Conservation (phyloP, 2,113 vertebrate species). For the Oenanthe oenanthe region DNA sequence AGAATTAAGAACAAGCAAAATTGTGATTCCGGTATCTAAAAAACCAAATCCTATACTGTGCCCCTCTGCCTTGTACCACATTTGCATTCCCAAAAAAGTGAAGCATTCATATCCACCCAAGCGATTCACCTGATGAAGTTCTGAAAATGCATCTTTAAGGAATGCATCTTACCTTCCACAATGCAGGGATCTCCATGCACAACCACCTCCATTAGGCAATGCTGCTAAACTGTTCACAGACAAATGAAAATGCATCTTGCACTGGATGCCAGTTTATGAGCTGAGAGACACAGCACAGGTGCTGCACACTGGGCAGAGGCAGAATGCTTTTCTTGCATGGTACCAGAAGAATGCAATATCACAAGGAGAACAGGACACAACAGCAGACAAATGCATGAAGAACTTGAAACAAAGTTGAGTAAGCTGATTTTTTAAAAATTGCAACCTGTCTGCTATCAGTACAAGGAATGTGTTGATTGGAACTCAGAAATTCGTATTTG, state of each 20-base stretch:
- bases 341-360: not conserved
- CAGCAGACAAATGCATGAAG: not conserved
- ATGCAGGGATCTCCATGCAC: not conserved
- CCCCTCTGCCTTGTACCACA: not conserved
- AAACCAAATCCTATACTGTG: not conserved
- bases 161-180: not conserved
- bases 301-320: not conserved
- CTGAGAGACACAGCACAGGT: accelerated
- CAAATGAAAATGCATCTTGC: not conserved
- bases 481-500: not conserved
- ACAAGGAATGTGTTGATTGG: not conserved
- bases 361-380: not conserved
- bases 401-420: not conserved
- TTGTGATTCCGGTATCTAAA: not conserved
- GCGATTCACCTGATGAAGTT: not conserved
- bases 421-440: not conserved
- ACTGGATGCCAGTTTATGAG: not conserved
- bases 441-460: not conserved
- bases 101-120: not conserved
- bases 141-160: not conserved
- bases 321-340: not conserved
- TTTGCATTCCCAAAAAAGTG: not conserved
- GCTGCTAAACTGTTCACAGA: not conserved
- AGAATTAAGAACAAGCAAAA: not conserved
- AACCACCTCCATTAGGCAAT: not conserved